Base-by-base conservation (phyloP, 2,888 invertebrate genomes). In the Apomyelois bistriatella region DNA sequence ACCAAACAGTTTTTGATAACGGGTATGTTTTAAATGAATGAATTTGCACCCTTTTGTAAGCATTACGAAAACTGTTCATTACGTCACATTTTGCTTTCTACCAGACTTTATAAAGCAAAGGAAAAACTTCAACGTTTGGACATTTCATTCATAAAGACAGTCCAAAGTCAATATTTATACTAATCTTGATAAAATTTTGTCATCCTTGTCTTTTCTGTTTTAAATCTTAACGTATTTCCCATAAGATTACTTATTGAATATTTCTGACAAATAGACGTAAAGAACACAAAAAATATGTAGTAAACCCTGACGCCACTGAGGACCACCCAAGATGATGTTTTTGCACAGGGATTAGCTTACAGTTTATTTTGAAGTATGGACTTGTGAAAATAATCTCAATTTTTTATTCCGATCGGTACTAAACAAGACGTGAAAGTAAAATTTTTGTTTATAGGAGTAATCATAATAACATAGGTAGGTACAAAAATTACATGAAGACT, bases 61-160 rank as follows among this genome's bases (percentile, higher is more conserved):
- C 22, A 3, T 22, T 22, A 2, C 5, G 22, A 22, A 22, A 3
- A 3, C 16, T 40, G 16, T 9, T 16, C 3, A 16, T 40, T 9
- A 38, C 37, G 37, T 38, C 37, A 38, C 10, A 22, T 46, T 46
- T 46, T 32, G 30, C 35, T 46, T 46, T 46, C 46, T 35, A 46
- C 46, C 46, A 46, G 54, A 52, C 47, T 52, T 48, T 53, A 57
- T 46, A 54, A 38, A 38, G 9, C 17, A 28, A 4, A 6, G 32
- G n/a, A 46, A 32, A 46, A 46, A 15, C 46, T 5, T 22, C 32
- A 32, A 67, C 66, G 70, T 76, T 83, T 76, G 71, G 64, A 75
- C 79, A 76, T 79, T 86, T 87, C 88, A 88, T 89, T 89, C 89
- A 89, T 88, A 84, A 85, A 81, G 76, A 76, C 76, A 78, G 76